Percentiles rank a stretch among this genome's conserved stretches.
These are phyloP conservation scores for Poecilia gillii DNA, from an alignment of 2,797 vertebrate genomes.

Conservation along the genomic window DNA sequence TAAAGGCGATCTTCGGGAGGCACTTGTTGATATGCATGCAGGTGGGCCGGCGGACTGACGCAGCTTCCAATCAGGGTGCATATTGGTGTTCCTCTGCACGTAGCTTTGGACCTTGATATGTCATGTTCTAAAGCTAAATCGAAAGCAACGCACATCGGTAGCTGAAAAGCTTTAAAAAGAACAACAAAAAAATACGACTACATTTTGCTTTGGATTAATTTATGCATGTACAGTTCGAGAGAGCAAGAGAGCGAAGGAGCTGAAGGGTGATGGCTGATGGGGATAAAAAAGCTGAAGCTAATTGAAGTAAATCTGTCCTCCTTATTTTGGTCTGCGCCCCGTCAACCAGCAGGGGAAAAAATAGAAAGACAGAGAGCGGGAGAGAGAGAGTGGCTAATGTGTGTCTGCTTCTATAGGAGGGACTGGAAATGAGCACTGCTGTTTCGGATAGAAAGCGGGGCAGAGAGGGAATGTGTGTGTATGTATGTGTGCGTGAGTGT, in stretches of 20 bases:
- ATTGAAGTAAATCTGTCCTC: conserved; percentile 87
- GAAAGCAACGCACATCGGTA: conserved; percentile 32
- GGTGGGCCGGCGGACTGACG: conserved; percentile 60
- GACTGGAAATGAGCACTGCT: conserved; percentile 63
- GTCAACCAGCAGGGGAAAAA: conserved; percentile 79
- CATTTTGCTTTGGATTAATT: conserved; percentile 43
- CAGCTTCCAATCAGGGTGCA: conserved; percentile 45
- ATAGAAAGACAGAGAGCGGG: conserved; percentile 17
- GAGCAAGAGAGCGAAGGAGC: conserved; percentile 42
- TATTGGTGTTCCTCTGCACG: conserved; percentile 51
- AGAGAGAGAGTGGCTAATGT: conserved; percentile 15
- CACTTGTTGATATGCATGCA: conserved; percentile 70
- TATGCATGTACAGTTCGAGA: conserved; percentile 51
- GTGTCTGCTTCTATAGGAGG: conserved; percentile 28
- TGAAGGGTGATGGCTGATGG: conserved; percentile 53
- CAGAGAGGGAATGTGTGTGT: conserved; percentile 49
- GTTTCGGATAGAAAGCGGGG: conserved; percentile 62
- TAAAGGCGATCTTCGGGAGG: conserved; percentile 54
- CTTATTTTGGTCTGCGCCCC: conserved; percentile 87
- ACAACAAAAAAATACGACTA: neutral
- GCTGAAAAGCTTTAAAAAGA: conserved; percentile 33
- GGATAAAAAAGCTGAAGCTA: conserved; percentile 45
- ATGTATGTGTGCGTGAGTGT: neutral
- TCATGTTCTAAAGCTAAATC: conserved; percentile 43
- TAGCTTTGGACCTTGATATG: conserved; percentile 58